Conservation (phyloP, 2,797 vertebrate species). For the Paramormyrops hopkinsi region DNA sequence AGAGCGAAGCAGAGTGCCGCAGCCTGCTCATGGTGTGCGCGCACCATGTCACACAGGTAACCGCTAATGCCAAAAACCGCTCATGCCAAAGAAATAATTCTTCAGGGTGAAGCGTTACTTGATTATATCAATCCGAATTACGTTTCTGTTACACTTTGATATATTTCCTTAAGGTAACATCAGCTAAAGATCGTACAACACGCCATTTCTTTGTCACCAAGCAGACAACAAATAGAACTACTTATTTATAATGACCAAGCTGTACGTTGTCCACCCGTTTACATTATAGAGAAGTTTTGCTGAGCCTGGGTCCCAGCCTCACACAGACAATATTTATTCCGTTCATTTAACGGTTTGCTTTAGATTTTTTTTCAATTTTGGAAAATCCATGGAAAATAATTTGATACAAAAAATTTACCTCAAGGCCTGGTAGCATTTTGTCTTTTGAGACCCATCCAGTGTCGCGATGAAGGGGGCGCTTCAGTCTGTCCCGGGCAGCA, state of each 20-base stretch:
- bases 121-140: not conserved
- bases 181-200: not conserved
- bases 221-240: not conserved
- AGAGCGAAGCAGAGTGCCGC: not conserved
- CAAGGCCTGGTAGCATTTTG: not conserved
- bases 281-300: not conserved
- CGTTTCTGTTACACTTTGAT: not conserved
- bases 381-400: not conserved
- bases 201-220: not conserved
- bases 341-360: not conserved
- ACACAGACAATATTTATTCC: not conserved
- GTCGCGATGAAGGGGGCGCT: not conserved
- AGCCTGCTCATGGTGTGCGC: not conserved
- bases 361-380: not conserved
- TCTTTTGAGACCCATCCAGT: not conserved
- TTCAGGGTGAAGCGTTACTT: not conserved
- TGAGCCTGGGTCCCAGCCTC: not conserved
- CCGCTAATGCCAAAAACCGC: not conserved
- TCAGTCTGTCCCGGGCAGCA: not conserved
- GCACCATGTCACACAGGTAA: no score
- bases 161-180: not conserved
- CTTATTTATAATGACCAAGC: not conserved
- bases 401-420: not conserved
- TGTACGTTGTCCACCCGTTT: not conserved
- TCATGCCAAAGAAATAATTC: not conserved